Evolutionary conservation across 2,113 vertebrate genomes (phyloP), one percentile per base, ranked within the genome.

Genomic region (Sander lucioperca): DNA sequence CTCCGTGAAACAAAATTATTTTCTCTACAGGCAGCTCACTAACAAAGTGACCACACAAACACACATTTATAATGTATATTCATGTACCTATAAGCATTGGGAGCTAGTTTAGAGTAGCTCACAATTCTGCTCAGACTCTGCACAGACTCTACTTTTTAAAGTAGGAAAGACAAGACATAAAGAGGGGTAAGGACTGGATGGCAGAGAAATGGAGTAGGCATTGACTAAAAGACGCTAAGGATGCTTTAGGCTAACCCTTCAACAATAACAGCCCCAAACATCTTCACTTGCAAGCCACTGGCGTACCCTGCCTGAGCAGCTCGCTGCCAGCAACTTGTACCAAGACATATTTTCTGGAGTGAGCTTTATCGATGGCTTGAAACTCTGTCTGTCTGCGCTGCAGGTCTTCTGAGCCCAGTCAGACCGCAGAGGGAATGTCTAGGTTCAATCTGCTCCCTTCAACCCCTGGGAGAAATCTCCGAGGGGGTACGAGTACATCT

Each of bases 211-310:
- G 62, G 58, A 68, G 62, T 19, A 65, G 54, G 45, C 0, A 74
- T 5, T 54, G 64, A 69, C 65, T 58, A 25, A 86, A 79, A 82
- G 66, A 82, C 85, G 47, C 57, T 61, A 51, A 83, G 66, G 70
- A 80, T 39, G 82, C 84, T 93, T 84, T 33, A 77, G 84, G 84
- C 82, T 76, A 88, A 75, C 83, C 79, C 79, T 88, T 87, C 39
- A 89, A 87, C 81, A 86, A 71, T 65, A 74, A 86, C 88, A 86
- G 51, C 16, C 62, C 27, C 11, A 6, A 83, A 88, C 72, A 51
- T 76, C 65, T 81, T 73, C 47, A 62, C 70, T 82, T 62, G 62
- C 67, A 70, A 77, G 87, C 86, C 56, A 21, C 86, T 72, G 77
- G 82, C 65, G 9, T 87, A 66, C 72, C 74, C 53, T 23, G 45